A percentile compares a stretch with the other conserved stretches of the same genome.
These are phyloP conservation scores for Callocephalon fimbriatum DNA, from an alignment of 2,113 vertebrate genomes.

Conservation along the genomic window DNA sequence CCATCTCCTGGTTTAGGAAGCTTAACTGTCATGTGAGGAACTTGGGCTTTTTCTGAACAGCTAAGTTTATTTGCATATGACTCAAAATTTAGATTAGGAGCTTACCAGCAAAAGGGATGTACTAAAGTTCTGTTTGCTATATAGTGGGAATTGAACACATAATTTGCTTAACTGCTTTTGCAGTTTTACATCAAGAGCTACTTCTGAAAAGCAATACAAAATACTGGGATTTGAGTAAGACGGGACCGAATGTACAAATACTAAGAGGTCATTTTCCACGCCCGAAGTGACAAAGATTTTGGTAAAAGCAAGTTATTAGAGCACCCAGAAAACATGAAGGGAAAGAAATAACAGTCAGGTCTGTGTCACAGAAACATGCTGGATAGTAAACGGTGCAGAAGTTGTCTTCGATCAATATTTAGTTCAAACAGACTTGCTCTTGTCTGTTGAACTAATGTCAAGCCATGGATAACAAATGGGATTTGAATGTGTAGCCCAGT, in stretches of 20 bases:
- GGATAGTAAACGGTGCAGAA: not conserved
- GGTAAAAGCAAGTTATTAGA: not conserved
- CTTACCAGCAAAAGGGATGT: not conserved
- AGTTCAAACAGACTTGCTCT: not conserved
- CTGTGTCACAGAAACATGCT: not conserved
- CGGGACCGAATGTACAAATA: not conserved
- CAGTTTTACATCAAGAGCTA: not conserved
- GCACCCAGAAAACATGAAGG: not conserved
- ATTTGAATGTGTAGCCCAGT: not conserved
- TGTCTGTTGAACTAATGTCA: not conserved
- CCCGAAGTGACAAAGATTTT: not conserved
- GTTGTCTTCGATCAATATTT: not conserved
- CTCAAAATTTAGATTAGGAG: slow-evolving; percentile 10
- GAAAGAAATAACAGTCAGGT: not conserved
- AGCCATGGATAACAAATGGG: not conserved
- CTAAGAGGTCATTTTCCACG: not conserved
- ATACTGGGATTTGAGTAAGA: not conserved
- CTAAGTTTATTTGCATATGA: slow-evolving; percentile 8
- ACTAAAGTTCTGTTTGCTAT: not conserved
- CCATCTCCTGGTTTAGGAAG: not conserved
- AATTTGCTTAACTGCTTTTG: slow-evolving; percentile 9
- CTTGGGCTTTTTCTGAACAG: not conserved
- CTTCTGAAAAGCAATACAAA: not conserved
- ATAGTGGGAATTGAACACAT: not conserved
- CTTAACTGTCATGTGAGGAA: not conserved